A percentile compares a stretch with the other conserved stretches of the same genome.
Evolutionary conservation across 1,140 invertebrate genomes (phyloP).

Genomic region (Adoxophyes honmai): DNA sequence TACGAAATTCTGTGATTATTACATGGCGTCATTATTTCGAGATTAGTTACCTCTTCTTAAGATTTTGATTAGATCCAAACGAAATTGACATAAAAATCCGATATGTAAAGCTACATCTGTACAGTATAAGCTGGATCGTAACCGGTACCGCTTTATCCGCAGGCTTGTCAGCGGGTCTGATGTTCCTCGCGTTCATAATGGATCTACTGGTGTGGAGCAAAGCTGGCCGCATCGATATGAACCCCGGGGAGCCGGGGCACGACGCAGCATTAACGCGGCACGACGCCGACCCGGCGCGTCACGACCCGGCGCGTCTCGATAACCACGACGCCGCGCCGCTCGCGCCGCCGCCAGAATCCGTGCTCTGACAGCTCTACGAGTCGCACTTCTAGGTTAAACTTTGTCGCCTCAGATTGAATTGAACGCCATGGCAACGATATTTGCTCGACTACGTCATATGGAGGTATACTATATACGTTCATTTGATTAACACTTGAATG

Average conservation of each 20-base stretch:
- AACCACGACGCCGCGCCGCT: slow-evolving; percentile 18
- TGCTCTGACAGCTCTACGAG: slow-evolving; percentile 49
- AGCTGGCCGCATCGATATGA: slow-evolving; percentile 85
- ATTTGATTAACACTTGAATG: too few relatives aligned
- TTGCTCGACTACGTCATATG: too few relatives aligned
- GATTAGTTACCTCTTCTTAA: too few relatives aligned
- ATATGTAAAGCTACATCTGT: too few relatives aligned
- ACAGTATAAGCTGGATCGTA: too few relatives aligned
- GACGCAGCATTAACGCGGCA: slow-evolving; percentile 9
- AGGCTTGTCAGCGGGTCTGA: slow-evolving; percentile 90
- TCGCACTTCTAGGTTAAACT: slow-evolving; percentile 37
- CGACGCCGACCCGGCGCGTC: slow-evolving; percentile 45
- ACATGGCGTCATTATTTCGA: too few relatives aligned
- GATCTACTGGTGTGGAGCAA: slow-evolving; percentile 91
- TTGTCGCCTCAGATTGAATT: too few relatives aligned
- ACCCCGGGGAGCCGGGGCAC: slow-evolving; percentile 57
- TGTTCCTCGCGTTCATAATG: slow-evolving; percentile 88
- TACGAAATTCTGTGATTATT: too few relatives aligned
- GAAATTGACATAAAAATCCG: too few relatives aligned
- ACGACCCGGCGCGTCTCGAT: slow-evolving; percentile 13
- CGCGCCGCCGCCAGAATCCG: slow-evolving; percentile 43
- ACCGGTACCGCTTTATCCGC: slow-evolving; percentile 15
- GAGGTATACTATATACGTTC: too few relatives aligned
- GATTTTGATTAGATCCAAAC: too few relatives aligned
- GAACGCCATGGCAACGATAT: too few relatives aligned